Evolutionary conservation across 2,797 vertebrate species (phyloP).

Genomic region (Xiphorhynchus erythropygius): DNA sequence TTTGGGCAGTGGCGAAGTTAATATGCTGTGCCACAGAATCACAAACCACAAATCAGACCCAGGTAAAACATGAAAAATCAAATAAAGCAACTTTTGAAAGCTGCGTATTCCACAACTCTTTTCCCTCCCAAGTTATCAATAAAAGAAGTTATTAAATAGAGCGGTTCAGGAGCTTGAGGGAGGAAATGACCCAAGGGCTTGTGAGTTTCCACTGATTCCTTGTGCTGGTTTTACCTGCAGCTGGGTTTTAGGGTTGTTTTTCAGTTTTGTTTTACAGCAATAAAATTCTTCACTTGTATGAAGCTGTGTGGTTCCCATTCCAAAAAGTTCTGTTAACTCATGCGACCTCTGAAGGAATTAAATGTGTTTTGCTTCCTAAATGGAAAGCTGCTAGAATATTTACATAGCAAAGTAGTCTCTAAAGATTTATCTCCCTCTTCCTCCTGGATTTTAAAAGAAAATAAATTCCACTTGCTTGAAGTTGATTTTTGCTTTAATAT

Average conservation of each 20-base stretch:
- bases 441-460: conserved; percentile 40
- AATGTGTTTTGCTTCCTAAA: conserved; percentile 11
- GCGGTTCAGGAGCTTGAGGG: fast-evolving
- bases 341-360: not conserved
- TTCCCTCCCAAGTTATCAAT: not conserved
- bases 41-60: not conserved
- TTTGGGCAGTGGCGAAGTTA: not conserved
- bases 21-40: not conserved
- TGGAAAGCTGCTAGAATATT: not conserved
- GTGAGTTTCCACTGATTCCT: not conserved
- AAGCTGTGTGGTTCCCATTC: not conserved
- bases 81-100: not conserved
- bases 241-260: not conserved
- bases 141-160: not conserved
- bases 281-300: not conserved
- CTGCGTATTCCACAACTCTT: not conserved
- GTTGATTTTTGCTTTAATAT: conserved; percentile 23
- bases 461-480: conserved; percentile 33
- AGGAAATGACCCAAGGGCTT: not conserved
- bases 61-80: not conserved
- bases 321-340: conserved; percentile 27
- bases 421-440: conserved; percentile 35
- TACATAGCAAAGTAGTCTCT: conserved; percentile 16
- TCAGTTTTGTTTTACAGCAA: not conserved
- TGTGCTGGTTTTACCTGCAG: not conserved